These are phyloP conservation scores for Spisula solida DNA, from an alignment of 2,888 invertebrate species.

Conservation along the genomic window DNA sequence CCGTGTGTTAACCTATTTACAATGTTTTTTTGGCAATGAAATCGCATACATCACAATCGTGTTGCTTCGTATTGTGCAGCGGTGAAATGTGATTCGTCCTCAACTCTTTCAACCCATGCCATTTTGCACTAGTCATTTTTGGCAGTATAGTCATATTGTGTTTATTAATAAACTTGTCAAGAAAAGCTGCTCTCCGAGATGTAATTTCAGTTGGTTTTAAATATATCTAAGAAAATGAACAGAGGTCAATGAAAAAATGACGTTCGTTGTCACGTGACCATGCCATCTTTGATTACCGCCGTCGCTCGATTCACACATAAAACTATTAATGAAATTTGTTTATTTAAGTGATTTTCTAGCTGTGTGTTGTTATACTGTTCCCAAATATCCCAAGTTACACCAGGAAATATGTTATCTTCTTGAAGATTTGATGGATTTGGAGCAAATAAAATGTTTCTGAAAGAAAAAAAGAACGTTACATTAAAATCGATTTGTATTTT, in stretches of 20 bases:
- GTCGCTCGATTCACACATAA: conserved; percentile 70
- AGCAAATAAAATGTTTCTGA: conserved; percentile 81
- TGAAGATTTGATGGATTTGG: conserved; percentile 81
- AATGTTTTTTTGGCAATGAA: background rate
- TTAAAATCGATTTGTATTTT: too few species aligned
- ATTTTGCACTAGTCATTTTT: background rate
- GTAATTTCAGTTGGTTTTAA: conserved; percentile 9
- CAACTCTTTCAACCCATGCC: background rate
- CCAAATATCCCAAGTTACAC: conserved; percentile 70
- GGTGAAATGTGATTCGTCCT: background rate
- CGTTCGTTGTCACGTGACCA: conserved; percentile 50
- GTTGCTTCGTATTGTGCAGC: too few species aligned
- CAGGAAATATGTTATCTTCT: conserved; percentile 80
- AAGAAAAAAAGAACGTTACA: conserved; percentile 50
- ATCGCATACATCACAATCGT: background rate
- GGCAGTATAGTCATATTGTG: background rate
- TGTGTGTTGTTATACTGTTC: conserved; percentile 53
- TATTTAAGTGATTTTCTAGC: conserved; percentile 65
- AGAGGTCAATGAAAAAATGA: background rate
- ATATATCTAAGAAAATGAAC: conserved; percentile 8
- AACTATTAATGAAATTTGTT: conserved; percentile 72
- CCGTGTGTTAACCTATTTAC: background rate
- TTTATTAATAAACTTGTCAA: conserved; percentile 7
- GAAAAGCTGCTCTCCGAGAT: conserved; percentile 14
- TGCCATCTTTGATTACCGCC: conserved; percentile 66